These are phyloP conservation scores for Bubo blakistoni DNA, from an alignment of 2,113 vertebrate genomes.

Conservation along the genomic window DNA sequence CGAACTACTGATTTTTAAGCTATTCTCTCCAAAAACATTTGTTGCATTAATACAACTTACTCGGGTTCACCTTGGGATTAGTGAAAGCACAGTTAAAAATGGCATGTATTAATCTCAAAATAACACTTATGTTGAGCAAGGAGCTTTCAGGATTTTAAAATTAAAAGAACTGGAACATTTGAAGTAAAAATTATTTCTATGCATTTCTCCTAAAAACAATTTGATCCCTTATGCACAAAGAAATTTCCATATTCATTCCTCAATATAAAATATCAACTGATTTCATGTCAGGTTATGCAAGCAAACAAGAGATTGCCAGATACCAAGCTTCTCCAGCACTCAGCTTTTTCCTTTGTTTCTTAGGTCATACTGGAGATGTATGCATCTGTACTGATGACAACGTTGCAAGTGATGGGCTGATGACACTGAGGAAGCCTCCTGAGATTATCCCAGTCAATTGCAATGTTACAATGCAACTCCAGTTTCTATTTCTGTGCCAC, in stretches of 20 bases:
- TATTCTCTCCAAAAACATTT: slow-evolving; percentile 73
- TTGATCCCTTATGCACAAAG: not conserved
- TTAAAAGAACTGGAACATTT: not conserved
- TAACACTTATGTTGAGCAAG: not conserved
- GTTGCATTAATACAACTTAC: slow-evolving; percentile 37
- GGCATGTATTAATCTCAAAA: slow-evolving; percentile 34
- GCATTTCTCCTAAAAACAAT: not conserved
- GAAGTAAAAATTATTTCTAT: not conserved
- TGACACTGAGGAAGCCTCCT: not conserved
- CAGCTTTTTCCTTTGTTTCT: not conserved
- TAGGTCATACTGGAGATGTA: not conserved
- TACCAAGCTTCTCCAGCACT: not conserved
- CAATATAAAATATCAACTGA: not conserved
- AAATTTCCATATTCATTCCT: not conserved
- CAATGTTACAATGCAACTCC: not conserved
- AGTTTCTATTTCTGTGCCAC: not conserved
- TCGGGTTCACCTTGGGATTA: slow-evolving; percentile 26
- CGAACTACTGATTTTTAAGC: slow-evolving; percentile 56
- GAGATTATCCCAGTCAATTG: not conserved
- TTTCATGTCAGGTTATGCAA: not conserved
- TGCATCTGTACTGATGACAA: not conserved
- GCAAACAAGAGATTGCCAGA: not conserved
- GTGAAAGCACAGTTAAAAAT: not conserved
- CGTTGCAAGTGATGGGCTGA: not conserved
- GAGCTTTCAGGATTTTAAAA: not conserved